phyloP scores from a whole-genome alignment of 2,888 invertebrate genomes.

The Geotrupes spiniger region DNA sequence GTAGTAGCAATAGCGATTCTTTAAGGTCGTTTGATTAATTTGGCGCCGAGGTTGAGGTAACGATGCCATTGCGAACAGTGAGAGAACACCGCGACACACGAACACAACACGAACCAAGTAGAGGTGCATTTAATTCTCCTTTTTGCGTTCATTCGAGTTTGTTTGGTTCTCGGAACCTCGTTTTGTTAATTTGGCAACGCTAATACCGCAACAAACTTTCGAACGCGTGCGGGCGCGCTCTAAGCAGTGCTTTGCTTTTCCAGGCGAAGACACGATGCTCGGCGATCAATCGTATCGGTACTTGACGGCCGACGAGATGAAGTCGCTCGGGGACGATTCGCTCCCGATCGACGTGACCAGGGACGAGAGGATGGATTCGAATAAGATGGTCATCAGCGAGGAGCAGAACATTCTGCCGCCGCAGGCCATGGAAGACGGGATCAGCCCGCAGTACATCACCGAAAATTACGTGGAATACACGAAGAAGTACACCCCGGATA shows the following conservation, averaged over 20 bases:
- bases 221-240: slow-evolving; percentile 7
- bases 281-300: slow-evolving; percentile 90
- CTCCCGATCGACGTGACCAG: slow-evolving; percentile 90
- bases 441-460: slow-evolving; percentile 61
- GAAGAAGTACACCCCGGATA: slow-evolving; percentile 58
- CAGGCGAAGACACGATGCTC: slow-evolving; percentile 88
- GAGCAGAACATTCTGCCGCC: slow-evolving; percentile 53
- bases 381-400: slow-evolving; percentile 54
- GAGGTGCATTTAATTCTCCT: slow-evolving; percentile 3
- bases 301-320: slow-evolving; percentile 93
- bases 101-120: slow-evolving; percentile 2
- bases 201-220: slow-evolving; percentile 26
- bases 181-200: slow-evolving; percentile 27
- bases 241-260: slow-evolving; percentile 22
- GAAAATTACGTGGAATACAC: slow-evolving; percentile 52
- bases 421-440: slow-evolving; percentile 59
- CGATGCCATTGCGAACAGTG: not conserved
- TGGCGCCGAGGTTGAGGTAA: not conserved
- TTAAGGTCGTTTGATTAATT: slow-evolving; percentile 1
- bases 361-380: slow-evolving; percentile 80
- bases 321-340: slow-evolving; percentile 90
- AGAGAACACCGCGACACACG: slow-evolving; percentile 6
- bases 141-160: not conserved
- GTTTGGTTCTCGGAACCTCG: not conserved
- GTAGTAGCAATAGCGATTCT: not conserved